Evolutionary conservation across 1,140 invertebrate genomes (phyloP), one percentile per base, ranked within the genome.

Genomic region (Neodiprion fabricii): DNA sequence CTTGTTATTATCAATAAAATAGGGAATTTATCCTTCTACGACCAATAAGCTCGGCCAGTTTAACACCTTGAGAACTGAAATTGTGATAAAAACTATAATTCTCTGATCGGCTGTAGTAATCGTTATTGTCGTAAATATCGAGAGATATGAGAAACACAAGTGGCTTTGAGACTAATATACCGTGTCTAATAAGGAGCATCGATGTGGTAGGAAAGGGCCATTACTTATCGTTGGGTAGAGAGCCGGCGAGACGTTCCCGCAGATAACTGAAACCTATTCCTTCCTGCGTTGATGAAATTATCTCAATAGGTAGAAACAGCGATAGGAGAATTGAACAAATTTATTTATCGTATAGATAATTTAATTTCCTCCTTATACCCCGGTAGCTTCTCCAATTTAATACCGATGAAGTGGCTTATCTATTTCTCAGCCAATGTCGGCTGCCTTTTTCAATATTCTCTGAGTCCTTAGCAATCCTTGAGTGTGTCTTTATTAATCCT

Each of bases 281-380:
- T 61, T 61, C 8, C 11, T 1, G 28, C 53, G 53, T 17, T 61
- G n/a, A 61, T 61, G n/a, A 9, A 17, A 61, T 61, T 61, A 61
- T 61, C 53, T 61, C 53, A 61, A 61, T 61, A 61, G 53, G n/a
- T 61, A 61, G 53, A 61, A 14, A 61, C 53, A 9, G 53, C 53
- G 53, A 61, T 61, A 17, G n/a, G 53, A 17, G 53, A 61, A 61
- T 61, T 61, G 11, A 61, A 61, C 53, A 17, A 61, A 61, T 9
- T 61, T 61, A 61, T 61, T 17, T 61, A 61, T 61, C 53, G 53
- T 61, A 61, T 12, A 9, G 53, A 3, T 61, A 61, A 61, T 61
- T 61, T 17, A 61, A 61, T 61, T 61, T 61, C 8, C 53, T 61
- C 53, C 53, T 12, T 61, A 14, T 17, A 61, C 53, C 53, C 11